Base-by-base conservation (phyloP, 2,113 vertebrate genomes). In the Nycticryphes semicollaris region DNA sequence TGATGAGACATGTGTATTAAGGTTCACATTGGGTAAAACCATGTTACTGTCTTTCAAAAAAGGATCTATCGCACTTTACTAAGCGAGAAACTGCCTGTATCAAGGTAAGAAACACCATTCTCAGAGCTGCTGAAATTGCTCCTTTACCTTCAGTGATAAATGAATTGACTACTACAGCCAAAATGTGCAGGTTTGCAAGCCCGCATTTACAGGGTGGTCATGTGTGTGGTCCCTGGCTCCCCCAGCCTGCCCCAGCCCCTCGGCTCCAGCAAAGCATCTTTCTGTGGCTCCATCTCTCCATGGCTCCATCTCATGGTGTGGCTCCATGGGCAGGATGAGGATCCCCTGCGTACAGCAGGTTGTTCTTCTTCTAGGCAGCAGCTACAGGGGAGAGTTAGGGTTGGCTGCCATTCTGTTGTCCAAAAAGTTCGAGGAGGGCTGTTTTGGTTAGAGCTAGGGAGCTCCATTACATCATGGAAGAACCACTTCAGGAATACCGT, bases 241-340 rank as follows among this genome's bases (percentile, higher is more conserved):
- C 18, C 10, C 47, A 67, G 64, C 47, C 59, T 25, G 13, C 48
- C 69, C 62, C 25, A 31, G 24, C n/a, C 43, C 33, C 21, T 19
- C 22, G 10, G 43, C 20, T 84, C 68, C 37, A n/a, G 22, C 47
- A 73, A 50, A 22, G 27, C 31, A 77, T 39, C 59, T 23, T 72
- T 10, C 22, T 54, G 24, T 4, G 17, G 17, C 72, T 41, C 41
- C 63, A 30, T 8, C 50, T 7, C 41, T 5, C 62, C 1, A 4
- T 11, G 37, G 54, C 33, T 82, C 41, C n/a, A 12, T 43, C 56
- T 57, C 33, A 19, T 1, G 35, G 10, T 2, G 24, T 4, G 30
- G 13, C 60, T 48, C 51, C 8, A 0, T 1, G 7, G 35, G 51
- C 27, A 43, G 48, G 33, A 76, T 33, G 3, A 0, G 18, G 59